A percentile compares a stretch with the other conserved stretches of the same genome.
Conservation (phyloP, 1,140 invertebrate genomes). For the Lasioglossum baleicum region DNA sequence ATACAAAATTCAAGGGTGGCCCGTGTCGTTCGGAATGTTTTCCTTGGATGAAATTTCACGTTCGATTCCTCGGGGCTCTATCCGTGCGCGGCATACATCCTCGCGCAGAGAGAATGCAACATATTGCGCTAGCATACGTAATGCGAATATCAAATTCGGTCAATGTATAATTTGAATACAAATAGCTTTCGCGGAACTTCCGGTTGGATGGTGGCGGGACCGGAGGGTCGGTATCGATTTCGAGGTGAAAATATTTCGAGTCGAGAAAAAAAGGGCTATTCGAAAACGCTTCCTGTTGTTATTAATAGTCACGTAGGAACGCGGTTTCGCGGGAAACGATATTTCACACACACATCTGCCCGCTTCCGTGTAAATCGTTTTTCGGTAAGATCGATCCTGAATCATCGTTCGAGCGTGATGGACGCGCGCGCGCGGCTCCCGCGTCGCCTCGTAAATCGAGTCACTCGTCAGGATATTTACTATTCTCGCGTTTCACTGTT, state of each 20-base stretch:
- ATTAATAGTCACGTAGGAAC: background rate
- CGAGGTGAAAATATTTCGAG: background rate
- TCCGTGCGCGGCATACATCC: background rate
- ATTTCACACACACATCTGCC: background rate
- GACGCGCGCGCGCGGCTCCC: background rate
- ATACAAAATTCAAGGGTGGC: background rate
- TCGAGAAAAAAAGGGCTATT: background rate
- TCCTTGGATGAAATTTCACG: background rate
- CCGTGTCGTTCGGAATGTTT: background rate
- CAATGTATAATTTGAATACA: slow-evolving; percentile 4
- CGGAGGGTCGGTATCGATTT: background rate
- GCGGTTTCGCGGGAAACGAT: background rate
- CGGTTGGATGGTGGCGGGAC: too few relatives aligned
- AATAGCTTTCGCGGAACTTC: background rate
- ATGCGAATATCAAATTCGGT: slow-evolving; percentile 13
- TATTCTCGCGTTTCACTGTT: background rate
- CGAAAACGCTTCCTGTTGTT: background rate
- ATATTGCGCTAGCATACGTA: background rate
- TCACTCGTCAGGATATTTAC: slow-evolving; percentile 16
- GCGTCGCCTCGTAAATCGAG: slow-evolving; percentile 13
- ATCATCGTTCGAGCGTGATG: background rate
- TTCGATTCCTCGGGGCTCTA: background rate
- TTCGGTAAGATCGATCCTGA: slow-evolving; percentile 6
- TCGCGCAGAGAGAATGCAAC: background rate
- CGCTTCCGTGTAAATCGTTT: background rate